Evolutionary conservation across 2,797 vertebrate genomes (phyloP).

Genomic region (Microchirus variegatus): DNA sequence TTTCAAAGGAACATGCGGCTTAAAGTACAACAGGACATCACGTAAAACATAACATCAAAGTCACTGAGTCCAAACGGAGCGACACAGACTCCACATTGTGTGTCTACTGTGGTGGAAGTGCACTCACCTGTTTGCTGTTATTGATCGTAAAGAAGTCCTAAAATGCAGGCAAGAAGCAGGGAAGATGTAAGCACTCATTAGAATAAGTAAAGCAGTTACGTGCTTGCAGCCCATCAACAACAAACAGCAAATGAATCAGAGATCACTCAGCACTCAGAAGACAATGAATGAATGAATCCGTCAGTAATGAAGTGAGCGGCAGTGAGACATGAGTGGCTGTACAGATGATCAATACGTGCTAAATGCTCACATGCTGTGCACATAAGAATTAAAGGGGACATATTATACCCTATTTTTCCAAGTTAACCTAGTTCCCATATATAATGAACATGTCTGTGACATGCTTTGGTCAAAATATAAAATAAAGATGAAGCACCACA

Average conservation of each 20-base stretch:
- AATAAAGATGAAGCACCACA: no score
- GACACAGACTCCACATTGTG: slow-evolving; percentile 9
- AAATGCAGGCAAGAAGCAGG: slow-evolving; percentile 94
- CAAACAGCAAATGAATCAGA: slow-evolving; percentile 47
- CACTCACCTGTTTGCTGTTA: slow-evolving; percentile 83
- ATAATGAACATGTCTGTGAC: no score
- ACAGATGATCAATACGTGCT: slow-evolving; percentile 37
- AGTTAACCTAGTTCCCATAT: no score
- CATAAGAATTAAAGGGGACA: slow-evolving; percentile 13
- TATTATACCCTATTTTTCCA: no score
- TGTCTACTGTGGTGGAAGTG: slow-evolving; percentile 30
- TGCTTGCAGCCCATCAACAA: slow-evolving; percentile 80
- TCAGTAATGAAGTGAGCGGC: slow-evolving; percentile 52
- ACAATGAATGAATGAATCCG: slow-evolving; percentile 11
- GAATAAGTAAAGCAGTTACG: slow-evolving; percentile 89
- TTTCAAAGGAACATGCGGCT: not conserved
- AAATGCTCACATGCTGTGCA: slow-evolving; percentile 56
- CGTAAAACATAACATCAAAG: not conserved
- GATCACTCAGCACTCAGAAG: slow-evolving; percentile 33
- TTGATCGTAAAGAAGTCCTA: slow-evolving; percentile 99
- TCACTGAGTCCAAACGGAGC: slow-evolving; percentile 1
- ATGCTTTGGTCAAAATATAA: no score
- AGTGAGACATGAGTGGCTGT: slow-evolving; percentile 32
- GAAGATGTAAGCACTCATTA: slow-evolving; percentile 86
- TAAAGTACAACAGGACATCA: not conserved